Evolutionary conservation across 1,140 invertebrate genomes (phyloP).

Genomic region (Drosophila bocqueti): DNA sequence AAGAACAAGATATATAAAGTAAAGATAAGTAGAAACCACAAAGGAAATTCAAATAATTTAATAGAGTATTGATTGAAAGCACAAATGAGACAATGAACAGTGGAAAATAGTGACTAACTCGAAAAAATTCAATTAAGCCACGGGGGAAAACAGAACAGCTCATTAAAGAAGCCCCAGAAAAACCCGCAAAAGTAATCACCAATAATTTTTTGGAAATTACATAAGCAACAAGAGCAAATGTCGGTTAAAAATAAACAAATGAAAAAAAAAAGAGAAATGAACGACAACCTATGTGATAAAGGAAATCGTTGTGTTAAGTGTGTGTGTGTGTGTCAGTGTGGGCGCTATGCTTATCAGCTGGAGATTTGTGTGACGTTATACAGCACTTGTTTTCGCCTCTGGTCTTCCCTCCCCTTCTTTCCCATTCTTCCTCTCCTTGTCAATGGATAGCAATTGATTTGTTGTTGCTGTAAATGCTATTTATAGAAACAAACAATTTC

Average conservation of each 20-base stretch:
- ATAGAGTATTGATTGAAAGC: constrained; percentile 38
- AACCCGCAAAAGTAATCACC: constrained; percentile 17
- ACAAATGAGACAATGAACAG: constrained; percentile 18
- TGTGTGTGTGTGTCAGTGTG: constrained; percentile 1
- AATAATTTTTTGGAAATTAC: constrained; percentile 47
- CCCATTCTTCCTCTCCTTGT: background rate
- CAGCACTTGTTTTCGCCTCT: constrained; percentile 22
- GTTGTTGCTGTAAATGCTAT: constrained; percentile 54
- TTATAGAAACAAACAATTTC: constrained; percentile 70
- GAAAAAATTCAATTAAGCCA: constrained; percentile 47
- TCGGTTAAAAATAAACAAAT: constrained; percentile 45
- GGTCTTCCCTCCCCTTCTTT: background rate
- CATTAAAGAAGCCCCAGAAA: constrained; percentile 49
- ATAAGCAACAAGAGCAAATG: constrained; percentile 35
- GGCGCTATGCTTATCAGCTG: constrained; percentile 28
- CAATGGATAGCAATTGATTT: constrained; percentile 51
- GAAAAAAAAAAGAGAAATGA: constrained; percentile 5
- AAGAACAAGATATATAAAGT: background rate
- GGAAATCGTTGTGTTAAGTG: constrained; percentile 45
- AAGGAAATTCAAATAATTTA: constrained; percentile 37
- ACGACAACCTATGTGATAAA: constrained; percentile 35
- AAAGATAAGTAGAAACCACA: constrained; percentile 6
- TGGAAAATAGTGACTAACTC: constrained; percentile 36
- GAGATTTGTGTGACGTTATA: constrained; percentile 42
- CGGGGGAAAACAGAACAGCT: constrained; percentile 17